Evolutionary conservation across 2,113 vertebrate species (phyloP), one percentile per base, ranked within the genome.

Genomic region (Drymodes brunneopygia): DNA sequence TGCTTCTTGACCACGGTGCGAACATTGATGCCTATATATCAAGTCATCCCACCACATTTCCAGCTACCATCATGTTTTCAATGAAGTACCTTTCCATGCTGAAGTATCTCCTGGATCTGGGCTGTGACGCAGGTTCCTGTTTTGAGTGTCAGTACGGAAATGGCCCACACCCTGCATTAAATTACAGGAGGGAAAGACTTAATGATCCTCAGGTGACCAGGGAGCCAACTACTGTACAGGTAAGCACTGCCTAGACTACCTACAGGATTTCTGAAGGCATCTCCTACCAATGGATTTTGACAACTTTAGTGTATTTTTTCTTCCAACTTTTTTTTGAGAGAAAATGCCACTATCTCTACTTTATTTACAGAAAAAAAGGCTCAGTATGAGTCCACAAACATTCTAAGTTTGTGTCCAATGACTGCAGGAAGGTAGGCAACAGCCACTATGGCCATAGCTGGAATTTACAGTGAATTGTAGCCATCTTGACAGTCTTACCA

Each of bases 1-100:
- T 99, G n/a, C 98, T 99, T 78, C 97, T 99, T 86, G 97, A 99
- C 94, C 98, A 98, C 23, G 99, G 99, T 35, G 99, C 99, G 29
- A 96, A 99, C 72, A 97, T 99, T 69, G 95, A 99, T 64, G 97
- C 98, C 78, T 97, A 95, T 56, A 97, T 99, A 80, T 97, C 98
- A 47, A 98, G 98, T 40, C 98, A 98, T 57, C 97, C 98, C 23
- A 98, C 98, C 3, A 90, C 98, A 35, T 99, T 99, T 96, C 99
- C 99, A 4, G 98, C 98, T 75, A 98, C 98, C 72, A 97, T 99
- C 88, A 98, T 98, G 97, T 99, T 99, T 91, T 98, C 98, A 21
- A 98, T 98, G 97, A 98, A 99, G 96, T 98, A 98, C 90, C 97
- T 99, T 74, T 94, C 97, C 1, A 91, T 99, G 57, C 98, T 99